Percentiles rank a stretch among this genome's conserved stretches.
phyloP scores from a whole-genome alignment of 2,797 vertebrate species.

The Labeo calbasu region DNA sequence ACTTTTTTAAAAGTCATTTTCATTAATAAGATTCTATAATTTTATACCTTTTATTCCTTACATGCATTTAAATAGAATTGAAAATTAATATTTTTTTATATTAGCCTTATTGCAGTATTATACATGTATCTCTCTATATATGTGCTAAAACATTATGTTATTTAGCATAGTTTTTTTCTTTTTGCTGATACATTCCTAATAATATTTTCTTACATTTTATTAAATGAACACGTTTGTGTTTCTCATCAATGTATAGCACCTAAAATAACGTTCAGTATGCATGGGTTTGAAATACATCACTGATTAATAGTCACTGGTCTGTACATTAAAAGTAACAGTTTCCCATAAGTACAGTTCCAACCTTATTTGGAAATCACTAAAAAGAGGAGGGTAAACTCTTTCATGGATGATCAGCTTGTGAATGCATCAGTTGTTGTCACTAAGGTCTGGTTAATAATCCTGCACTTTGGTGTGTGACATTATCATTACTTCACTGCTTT shows the following conservation, averaged over 20 bases:
- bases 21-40: not conserved
- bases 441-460: constrained; percentile 57
- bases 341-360: not conserved
- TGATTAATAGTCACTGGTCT: not conserved
- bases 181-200: not conserved
- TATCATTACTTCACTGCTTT: constrained; percentile 8
- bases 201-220: not conserved
- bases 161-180: not conserved
- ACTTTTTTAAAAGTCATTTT: not conserved
- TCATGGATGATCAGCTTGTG: constrained; percentile 14
- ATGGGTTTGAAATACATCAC: not conserved
- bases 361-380: constrained; percentile 3
- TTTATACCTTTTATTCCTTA: not conserved
- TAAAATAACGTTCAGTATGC: not conserved
- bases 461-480: not conserved
- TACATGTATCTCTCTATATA: too few relatives aligned
- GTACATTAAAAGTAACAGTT: not conserved
- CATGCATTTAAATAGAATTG: not conserved
- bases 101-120: not conserved
- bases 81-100: too few relatives aligned
- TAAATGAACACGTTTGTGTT: not conserved
- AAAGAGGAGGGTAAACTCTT: not conserved
- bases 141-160: too few relatives aligned
- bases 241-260: not conserved
- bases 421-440: constrained; percentile 22